Percentiles rank a stretch among this genome's conserved stretches.
Conservation (phyloP, 2,113 vertebrate species). For the Tragelaphus strepsiceros region DNA sequence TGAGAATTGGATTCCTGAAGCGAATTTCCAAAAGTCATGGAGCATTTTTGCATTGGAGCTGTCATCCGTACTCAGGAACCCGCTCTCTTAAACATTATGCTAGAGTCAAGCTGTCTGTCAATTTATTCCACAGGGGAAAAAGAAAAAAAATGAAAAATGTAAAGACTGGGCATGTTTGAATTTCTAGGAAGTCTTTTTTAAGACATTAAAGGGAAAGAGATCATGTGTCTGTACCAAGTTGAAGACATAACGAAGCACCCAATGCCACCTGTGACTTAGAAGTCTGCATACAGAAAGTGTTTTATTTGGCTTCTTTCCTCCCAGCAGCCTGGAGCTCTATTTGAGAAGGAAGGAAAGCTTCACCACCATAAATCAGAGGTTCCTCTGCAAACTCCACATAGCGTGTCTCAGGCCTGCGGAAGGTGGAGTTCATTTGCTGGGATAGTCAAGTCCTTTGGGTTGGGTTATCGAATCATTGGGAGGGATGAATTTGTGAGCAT, state of each 20-base stretch:
- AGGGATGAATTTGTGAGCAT: not conserved
- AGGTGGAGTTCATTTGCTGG: not conserved
- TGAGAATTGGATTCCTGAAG: not conserved
- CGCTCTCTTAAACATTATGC: not conserved
- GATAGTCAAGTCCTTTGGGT: not conserved
- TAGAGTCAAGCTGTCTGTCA: not conserved
- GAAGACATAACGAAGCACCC: not conserved
- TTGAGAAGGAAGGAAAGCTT: constrained; percentile 7
- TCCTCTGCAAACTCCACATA: not conserved
- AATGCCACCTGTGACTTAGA: not conserved
- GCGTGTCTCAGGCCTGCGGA: not conserved
- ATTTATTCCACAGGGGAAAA: not conserved
- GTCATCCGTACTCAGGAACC: not conserved
- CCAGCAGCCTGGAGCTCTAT: not conserved
- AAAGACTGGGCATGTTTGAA: not conserved
- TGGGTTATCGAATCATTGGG: not conserved
- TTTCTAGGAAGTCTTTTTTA: constrained; percentile 7
- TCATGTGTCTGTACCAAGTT: not conserved
- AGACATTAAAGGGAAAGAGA: not conserved
- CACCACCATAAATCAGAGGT: not conserved
- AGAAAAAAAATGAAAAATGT: not conserved
- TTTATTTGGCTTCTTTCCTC: constrained; percentile 21
- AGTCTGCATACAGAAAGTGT: not conserved
- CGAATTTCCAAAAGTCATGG: not conserved
- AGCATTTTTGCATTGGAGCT: not conserved